Evolutionary conservation across 1,140 invertebrate species (phyloP).

Genomic region (Aphaenogaster floridana): DNA sequence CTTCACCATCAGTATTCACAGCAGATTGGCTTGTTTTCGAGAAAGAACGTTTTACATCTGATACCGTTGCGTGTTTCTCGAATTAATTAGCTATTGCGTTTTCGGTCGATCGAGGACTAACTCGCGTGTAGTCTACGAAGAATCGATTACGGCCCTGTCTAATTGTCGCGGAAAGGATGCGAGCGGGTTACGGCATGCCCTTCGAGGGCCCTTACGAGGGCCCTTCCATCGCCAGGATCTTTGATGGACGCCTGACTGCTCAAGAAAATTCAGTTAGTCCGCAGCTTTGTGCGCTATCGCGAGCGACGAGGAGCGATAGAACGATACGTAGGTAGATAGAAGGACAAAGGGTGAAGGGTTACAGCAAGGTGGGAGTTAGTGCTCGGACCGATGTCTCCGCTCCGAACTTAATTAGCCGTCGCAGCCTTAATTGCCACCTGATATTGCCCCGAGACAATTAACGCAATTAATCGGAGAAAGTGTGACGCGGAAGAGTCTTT

Average conservation of each 20-base stretch:
- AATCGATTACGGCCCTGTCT: conserved; percentile 41
- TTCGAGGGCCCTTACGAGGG: conserved; percentile 55
- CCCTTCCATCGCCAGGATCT: conserved; percentile 79
- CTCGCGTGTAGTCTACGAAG: not conserved
- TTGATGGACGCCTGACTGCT: conserved; percentile 85
- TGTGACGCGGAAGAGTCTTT: conserved; percentile 74
- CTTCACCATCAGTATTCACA: not conserved
- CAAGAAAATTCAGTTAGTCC: conserved; percentile 87
- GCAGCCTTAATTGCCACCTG: conserved; percentile 84
- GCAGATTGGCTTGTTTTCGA: not conserved
- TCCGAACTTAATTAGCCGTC: conserved; percentile 83
- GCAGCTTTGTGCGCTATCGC: conserved; percentile 85
- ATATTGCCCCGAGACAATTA: conserved; percentile 85
- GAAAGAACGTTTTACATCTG: not conserved
- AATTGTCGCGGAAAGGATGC: conserved; percentile 58
- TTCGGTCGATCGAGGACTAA: not conserved
- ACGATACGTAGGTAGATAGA: conserved; percentile 71
- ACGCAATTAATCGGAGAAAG: conserved; percentile 82
- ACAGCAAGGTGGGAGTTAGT: conserved; percentile 74
- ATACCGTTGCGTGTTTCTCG: not conserved
- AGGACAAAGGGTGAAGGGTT: conserved; percentile 75
- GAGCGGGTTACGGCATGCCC: conserved; percentile 62
- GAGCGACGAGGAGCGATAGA: conserved; percentile 66
- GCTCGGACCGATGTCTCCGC: conserved; percentile 81
- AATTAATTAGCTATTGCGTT: not conserved